These are phyloP conservation scores for Tapirus terrestris DNA, from an alignment of 2,113 vertebrate species.

Conservation along the genomic window DNA sequence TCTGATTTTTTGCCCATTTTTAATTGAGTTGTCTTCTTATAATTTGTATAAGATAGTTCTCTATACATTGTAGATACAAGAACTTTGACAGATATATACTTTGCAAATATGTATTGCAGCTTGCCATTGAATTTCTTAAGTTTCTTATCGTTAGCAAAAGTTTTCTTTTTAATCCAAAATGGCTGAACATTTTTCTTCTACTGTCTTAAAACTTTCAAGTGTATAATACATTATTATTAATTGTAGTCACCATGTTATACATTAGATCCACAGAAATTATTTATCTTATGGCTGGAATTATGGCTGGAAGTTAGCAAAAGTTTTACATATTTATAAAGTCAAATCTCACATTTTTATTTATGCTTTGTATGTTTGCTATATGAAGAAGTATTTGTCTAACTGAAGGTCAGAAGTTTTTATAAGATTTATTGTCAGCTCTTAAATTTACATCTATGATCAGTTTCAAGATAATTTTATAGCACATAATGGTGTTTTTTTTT, in stretches of 20 bases:
- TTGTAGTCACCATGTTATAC: background rate
- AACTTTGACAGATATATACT: background rate
- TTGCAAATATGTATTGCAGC: background rate
- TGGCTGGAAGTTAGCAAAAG: background rate
- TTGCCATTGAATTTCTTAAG: background rate
- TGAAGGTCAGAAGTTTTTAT: background rate
- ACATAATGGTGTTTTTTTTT: background rate
- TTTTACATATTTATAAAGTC: background rate
- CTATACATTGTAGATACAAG: background rate
- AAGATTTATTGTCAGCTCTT: background rate
- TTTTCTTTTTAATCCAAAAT: background rate
- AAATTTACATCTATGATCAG: background rate
- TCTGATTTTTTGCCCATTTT: background rate
- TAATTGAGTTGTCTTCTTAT: background rate
- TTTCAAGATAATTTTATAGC: background rate
- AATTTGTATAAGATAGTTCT: background rate
- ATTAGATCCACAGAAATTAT: background rate
- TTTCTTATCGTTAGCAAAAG: background rate
- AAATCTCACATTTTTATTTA: background rate
- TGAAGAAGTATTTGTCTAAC: background rate
- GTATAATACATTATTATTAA: background rate
- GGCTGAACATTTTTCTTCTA: background rate
- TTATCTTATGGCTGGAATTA: background rate
- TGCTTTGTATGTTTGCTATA: background rate
- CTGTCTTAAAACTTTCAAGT: background rate